phyloP scores from a whole-genome alignment of 1,140 invertebrate genomes.

The Bombus turneri region DNA sequence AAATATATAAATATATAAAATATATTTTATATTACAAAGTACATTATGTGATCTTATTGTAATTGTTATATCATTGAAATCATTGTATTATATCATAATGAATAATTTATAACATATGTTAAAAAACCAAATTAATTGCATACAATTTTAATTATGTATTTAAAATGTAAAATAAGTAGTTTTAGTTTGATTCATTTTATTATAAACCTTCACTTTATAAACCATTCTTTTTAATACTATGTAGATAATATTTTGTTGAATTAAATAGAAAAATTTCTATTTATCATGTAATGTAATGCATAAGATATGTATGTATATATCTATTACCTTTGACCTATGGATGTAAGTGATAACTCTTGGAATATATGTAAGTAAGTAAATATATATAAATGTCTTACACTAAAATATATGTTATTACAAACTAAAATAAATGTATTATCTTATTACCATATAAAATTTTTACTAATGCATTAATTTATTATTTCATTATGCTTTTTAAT shows the following conservation, averaged over 20 bases:
- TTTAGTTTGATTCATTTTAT: background rate
- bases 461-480: constrained; percentile 35
- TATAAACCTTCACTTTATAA: background rate
- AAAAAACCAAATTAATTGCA: background rate
- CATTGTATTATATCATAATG: background rate
- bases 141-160: background rate
- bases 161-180: background rate
- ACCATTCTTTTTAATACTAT: background rate
- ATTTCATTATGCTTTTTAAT: constrained; percentile 43
- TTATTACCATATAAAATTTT: background rate
- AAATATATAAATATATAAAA: background rate
- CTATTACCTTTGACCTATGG: background rate
- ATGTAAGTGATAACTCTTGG: background rate
- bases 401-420: background rate
- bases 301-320: background rate
- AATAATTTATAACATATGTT: background rate
- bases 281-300: background rate
- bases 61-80: background rate
- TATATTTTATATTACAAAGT: no score
- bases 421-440: background rate
- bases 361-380: background rate
- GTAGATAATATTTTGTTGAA: background rate
- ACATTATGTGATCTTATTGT: background rate
- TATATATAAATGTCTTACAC: background rate
- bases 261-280: background rate